These are phyloP conservation scores for Invenusta paracnida DNA, from an alignment of 2,888 invertebrate genomes.

Conservation along the genomic window DNA sequence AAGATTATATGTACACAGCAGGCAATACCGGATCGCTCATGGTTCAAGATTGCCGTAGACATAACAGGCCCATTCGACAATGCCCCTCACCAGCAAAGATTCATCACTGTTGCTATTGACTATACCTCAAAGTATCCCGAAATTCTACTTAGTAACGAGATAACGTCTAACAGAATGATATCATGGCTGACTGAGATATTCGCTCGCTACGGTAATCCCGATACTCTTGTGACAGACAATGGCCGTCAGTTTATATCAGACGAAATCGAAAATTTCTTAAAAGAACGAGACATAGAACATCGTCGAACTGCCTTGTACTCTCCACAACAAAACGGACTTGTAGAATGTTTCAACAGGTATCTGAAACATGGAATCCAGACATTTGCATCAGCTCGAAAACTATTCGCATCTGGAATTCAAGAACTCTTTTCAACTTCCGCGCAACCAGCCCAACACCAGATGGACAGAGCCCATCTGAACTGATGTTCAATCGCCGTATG, in stretches of 20 bases:
- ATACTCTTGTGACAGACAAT: slow-evolving; percentile 29
- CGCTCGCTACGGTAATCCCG: slow-evolving; percentile 25
- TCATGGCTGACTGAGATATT: slow-evolving; percentile 7
- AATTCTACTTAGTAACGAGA: background rate
- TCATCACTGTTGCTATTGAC: slow-evolving; percentile 6
- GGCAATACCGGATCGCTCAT: background rate
- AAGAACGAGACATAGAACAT: background rate
- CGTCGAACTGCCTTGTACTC: background rate
- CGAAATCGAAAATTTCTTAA: slow-evolving; percentile 30
- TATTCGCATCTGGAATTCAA: background rate
- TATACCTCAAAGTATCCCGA: slow-evolving; percentile 29
- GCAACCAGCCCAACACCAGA: slow-evolving; percentile 8
- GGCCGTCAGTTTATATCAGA: slow-evolving; percentile 38
- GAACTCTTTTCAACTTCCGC: background rate
- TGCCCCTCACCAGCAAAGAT: slow-evolving; percentile 7
- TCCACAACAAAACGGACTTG: slow-evolving; percentile 18
- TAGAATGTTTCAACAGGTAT: background rate
- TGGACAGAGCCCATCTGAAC: background rate
- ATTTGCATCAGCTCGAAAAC: background rate
- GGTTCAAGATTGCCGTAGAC: slow-evolving; percentile 30
- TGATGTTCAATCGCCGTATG: background rate
- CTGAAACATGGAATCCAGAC: slow-evolving; percentile 8
- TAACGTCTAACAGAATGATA: slow-evolving; percentile 13
- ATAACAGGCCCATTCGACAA: slow-evolving; percentile 27
- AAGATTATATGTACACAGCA: background rate